phyloP scores from a whole-genome alignment of 2,797 vertebrate genomes.

The Paratrypauchen microcephalus region DNA sequence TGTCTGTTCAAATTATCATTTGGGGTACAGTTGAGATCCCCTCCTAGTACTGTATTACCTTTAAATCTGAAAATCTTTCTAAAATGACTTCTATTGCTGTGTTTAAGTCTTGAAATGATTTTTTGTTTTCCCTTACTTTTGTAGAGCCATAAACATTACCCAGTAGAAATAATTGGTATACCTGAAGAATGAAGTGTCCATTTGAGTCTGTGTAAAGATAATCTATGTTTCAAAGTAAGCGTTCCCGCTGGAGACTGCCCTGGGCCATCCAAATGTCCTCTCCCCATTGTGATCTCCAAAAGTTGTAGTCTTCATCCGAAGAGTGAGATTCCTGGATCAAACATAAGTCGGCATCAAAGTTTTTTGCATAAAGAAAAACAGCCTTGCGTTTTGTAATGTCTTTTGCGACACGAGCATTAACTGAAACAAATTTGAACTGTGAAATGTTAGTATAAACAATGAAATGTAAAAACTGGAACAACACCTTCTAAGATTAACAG shows the following conservation, averaged over 20 bases:
- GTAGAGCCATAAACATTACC: background rate
- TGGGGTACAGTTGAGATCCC: background rate
- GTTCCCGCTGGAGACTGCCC: too few species aligned
- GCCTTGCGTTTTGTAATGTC: background rate
- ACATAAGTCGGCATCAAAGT: constrained; percentile 5
- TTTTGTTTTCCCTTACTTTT: background rate
- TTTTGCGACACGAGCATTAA: too few species aligned
- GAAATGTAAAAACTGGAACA: background rate
- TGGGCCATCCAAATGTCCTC: background rate
- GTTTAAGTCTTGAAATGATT: background rate
- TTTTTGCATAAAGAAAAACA: background rate
- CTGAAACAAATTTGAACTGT: background rate
- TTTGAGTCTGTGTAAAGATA: background rate
- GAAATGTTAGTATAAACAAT: background rate
- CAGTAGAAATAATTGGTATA: too few species aligned
- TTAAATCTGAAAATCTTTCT: background rate
- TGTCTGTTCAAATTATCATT: background rate
- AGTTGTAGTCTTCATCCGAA: background rate
- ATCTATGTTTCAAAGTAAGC: background rate
- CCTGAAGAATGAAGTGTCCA: too few species aligned
- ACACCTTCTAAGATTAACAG: background rate
- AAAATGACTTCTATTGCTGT: background rate
- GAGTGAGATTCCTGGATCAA: background rate
- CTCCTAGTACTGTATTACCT: background rate
- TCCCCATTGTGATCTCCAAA: constrained; percentile 1